A percentile compares a stretch with the other conserved stretches of the same genome.
phyloP scores from a whole-genome alignment of 2,113 vertebrate genomes.

The Prietella phreatophila region DNA sequence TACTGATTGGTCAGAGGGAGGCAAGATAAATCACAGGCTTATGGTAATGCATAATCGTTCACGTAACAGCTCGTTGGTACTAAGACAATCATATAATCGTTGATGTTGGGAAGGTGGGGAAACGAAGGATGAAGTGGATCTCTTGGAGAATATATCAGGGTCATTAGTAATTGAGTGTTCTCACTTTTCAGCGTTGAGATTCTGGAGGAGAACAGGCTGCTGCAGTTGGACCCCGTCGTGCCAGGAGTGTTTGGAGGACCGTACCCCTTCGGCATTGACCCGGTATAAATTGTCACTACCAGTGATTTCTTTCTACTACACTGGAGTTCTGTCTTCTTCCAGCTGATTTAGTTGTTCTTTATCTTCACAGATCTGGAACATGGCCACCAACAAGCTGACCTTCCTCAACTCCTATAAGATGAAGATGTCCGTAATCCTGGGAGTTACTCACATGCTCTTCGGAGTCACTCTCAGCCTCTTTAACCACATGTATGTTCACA shows the following conservation, averaged over 20 bases:
- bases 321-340: not conserved
- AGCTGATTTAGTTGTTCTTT: not conserved
- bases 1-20: not conserved
- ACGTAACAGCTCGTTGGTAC: not conserved
- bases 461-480: conserved; percentile 89
- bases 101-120: not conserved
- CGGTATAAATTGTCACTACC: conserved; percentile 69
- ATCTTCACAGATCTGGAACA: conserved; percentile 87
- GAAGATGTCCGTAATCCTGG: conserved; percentile 97
- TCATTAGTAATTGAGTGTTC: not conserved
- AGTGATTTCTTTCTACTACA: not conserved
- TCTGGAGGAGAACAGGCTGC: conserved; percentile 70
- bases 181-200: conserved; percentile 67
- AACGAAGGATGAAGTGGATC: not conserved
- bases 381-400: conserved; percentile 90
- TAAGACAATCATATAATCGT: not conserved
- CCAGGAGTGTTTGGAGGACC: conserved; percentile 86
- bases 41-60: not conserved
- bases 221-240: conserved; percentile 87
- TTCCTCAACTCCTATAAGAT: conserved; percentile 99
- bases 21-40: not conserved
- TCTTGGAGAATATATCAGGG: not conserved
- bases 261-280: conserved; percentile 96
- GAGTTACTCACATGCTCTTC: conserved; percentile 94
- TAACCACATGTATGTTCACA: conserved; percentile 84